These are phyloP conservation scores for Eilema depressum DNA, from an alignment of 2,888 invertebrate genomes.

Conservation along the genomic window DNA sequence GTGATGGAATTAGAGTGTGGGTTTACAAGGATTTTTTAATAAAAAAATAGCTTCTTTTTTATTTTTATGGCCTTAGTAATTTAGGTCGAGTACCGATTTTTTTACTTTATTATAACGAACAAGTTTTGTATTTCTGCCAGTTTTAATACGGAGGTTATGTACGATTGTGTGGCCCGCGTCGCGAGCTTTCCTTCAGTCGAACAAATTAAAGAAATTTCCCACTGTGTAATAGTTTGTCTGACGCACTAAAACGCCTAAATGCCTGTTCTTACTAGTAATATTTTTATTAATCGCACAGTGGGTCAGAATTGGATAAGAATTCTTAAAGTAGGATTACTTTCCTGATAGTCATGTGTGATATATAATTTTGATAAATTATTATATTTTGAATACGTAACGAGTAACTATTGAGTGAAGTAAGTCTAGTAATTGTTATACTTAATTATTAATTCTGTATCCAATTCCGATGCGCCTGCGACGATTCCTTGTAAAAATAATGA, in stretches of 20 bases:
- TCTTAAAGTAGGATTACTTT: neutral
- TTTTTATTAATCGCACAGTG: constrained; percentile 28
- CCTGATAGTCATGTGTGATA: neutral
- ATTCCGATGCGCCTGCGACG: constrained; percentile 37
- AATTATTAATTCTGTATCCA: constrained; percentile 26
- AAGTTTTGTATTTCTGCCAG: constrained; percentile 64
- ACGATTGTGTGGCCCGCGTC: constrained; percentile 12
- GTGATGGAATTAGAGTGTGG: constrained; percentile 73
- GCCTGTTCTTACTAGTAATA: constrained; percentile 66
- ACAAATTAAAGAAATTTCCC: neutral
- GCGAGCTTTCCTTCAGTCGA: neutral
- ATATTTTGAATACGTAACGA: constrained; percentile 1
- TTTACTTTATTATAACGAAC: constrained; percentile 69
- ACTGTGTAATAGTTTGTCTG: constrained; percentile 5
- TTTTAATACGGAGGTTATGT: constrained; percentile 31
- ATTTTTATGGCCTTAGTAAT: constrained; percentile 61
- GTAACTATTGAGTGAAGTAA: neutral
- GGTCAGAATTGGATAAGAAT: constrained; percentile 37
- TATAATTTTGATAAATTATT: constrained; percentile 1
- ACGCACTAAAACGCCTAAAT: constrained; percentile 39
- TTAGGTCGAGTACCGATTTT: constrained; percentile 68
- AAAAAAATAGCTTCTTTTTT: constrained; percentile 64
- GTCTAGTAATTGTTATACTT: neutral
- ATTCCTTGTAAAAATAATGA: constrained; percentile 54
- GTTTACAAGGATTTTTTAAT: constrained; percentile 71